phyloP scores from a whole-genome alignment of 2,888 invertebrate species.

The Scaptomyza reducta region DNA sequence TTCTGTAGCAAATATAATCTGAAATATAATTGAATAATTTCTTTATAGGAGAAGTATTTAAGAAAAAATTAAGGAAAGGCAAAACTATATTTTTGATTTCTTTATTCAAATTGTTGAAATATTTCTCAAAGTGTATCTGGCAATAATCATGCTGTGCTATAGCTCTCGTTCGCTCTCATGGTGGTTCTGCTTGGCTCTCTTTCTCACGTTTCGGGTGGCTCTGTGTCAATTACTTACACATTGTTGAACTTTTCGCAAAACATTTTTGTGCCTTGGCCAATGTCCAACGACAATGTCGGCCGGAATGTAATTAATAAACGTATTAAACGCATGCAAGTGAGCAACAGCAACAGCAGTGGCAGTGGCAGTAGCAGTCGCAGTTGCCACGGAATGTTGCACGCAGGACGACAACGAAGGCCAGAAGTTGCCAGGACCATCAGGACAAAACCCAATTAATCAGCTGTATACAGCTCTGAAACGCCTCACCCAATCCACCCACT shows the following conservation, averaged over 20 bases:
- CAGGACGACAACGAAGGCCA: neutral
- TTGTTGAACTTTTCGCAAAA: conserved; percentile 69
- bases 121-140: neutral
- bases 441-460: conserved; percentile 72
- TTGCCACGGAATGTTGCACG: conserved; percentile 5
- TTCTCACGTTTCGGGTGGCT: conserved; percentile 1
- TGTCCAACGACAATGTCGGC: conserved; percentile 54
- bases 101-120: neutral
- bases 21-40: too few species aligned
- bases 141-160: neutral
- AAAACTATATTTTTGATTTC: neutral
- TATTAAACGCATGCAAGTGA: conserved; percentile 77
- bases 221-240: conserved; percentile 72
- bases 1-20: too few species aligned
- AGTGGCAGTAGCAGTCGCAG: conserved; percentile 4
- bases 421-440: conserved; percentile 42
- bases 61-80: too few species aligned
- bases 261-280: conserved; percentile 54
- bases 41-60: too few species aligned
- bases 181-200: neutral
- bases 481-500: conserved; percentile 34
- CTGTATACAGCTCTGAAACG: conserved; percentile 41
- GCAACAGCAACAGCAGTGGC: conserved; percentile 30
- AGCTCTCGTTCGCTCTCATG: conserved; percentile 2
- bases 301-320: conserved; percentile 79